Percentiles rank a stretch among this genome's conserved stretches.
These are phyloP conservation scores for Iphiclides podalirius DNA, from an alignment of 2,888 invertebrate genomes.

Conservation along the genomic window DNA sequence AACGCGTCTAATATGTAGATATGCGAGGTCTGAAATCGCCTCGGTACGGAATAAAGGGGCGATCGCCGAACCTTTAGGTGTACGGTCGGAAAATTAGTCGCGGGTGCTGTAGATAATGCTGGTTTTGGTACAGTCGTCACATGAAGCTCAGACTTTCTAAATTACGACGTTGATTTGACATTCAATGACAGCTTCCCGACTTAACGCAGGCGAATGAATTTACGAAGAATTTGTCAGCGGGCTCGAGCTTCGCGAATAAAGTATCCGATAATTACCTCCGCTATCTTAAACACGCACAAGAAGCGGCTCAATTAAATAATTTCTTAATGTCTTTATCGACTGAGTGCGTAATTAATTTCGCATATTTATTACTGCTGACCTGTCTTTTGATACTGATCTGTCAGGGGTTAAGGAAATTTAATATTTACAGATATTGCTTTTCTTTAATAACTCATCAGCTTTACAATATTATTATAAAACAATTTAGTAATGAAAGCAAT, in stretches of 20 bases:
- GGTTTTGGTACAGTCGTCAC: too few relatives aligned
- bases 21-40: conserved; percentile 56
- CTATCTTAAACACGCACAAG: conserved; percentile 19
- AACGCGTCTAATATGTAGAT: conserved; percentile 43
- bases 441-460: too few relatives aligned
- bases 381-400: conserved; percentile 2
- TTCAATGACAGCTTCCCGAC: too few relatives aligned
- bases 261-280: conserved; percentile 22
- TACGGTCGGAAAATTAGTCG: conserved; percentile 51
- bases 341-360: conserved; percentile 16
- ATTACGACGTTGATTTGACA: too few relatives aligned
- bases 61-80: conserved; percentile 63
- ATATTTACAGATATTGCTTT: conserved; percentile 4
- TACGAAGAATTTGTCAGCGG: conserved; percentile 9
- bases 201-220: too few relatives aligned
- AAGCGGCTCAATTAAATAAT: conserved; percentile 17
- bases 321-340: conserved; percentile 19
- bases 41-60: conserved; percentile 63
- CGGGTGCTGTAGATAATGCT: too few relatives aligned
- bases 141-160: too few relatives aligned
- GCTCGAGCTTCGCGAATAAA: conserved; percentile 17
- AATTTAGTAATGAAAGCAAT: too few relatives aligned
- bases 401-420: conserved; percentile 12
- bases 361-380: conserved; percentile 16
- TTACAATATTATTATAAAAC: too few relatives aligned